Percentiles rank a stretch among this genome's conserved stretches.
phyloP scores from a whole-genome alignment of 2,797 vertebrate genomes.

The Staurois parvus region DNA sequence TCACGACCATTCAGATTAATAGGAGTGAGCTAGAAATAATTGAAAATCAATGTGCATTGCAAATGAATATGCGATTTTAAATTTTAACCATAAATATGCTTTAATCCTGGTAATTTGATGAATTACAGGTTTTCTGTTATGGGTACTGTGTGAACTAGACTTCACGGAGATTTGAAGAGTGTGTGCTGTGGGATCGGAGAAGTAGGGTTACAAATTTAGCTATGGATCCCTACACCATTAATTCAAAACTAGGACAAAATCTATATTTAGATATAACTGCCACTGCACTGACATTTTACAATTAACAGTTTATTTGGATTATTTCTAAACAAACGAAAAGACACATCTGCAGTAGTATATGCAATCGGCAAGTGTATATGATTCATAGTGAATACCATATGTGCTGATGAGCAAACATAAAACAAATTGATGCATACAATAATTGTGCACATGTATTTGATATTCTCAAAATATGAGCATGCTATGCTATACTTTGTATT shows the following conservation, averaged over 20 bases:
- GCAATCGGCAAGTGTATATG: not conserved
- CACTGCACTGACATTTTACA: not conserved
- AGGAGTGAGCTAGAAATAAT: too few species aligned
- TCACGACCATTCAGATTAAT: too few species aligned
- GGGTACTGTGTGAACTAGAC: too few species aligned
- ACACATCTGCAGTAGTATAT: not conserved
- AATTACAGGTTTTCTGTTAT: too few species aligned
- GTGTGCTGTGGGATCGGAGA: too few species aligned
- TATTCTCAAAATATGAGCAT: slow-evolving; percentile 15
- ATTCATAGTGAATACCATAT: not conserved
- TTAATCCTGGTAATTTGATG: too few species aligned
- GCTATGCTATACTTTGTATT: not conserved
- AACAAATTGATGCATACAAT: slow-evolving; percentile 17
- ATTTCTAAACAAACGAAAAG: not conserved
- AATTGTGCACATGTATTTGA: slow-evolving; percentile 39
- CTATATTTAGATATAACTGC: not conserved
- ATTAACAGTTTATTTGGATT: not conserved
- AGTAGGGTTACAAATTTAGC: not conserved
- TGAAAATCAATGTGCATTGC: too few species aligned
- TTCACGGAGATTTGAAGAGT: too few species aligned
- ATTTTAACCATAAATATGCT: too few species aligned
- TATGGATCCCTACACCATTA: not conserved
- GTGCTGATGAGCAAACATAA: not conserved
- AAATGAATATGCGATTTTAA: too few species aligned
- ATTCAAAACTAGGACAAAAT: not conserved